Conservation (phyloP, 1,140 invertebrate species). For the Euborellia annulipes region DNA sequence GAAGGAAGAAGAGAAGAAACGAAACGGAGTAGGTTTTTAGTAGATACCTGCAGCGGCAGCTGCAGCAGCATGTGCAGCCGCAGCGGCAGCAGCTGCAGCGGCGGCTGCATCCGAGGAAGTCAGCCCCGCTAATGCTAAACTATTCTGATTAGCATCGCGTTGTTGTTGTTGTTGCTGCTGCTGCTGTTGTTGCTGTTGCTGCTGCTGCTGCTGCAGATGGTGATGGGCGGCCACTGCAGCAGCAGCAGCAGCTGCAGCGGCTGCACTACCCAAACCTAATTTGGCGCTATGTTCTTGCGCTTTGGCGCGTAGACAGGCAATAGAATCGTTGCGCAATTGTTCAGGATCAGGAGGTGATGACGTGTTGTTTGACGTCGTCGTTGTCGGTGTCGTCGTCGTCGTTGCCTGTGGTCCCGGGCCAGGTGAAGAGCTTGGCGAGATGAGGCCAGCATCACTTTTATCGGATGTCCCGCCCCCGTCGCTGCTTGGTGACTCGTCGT, state of each 20-base stretch:
- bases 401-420: no score
- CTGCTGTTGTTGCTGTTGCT: no score
- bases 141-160: slow-evolving; percentile 15
- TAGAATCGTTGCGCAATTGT: no score
- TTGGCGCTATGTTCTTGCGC: slow-evolving; percentile 42
- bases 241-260: slow-evolving; percentile 25
- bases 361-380: slow-evolving; percentile 50
- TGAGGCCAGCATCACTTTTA: slow-evolving; percentile 38
- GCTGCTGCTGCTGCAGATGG: not conserved
- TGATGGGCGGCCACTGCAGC: slow-evolving; percentile 12
- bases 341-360: slow-evolving; percentile 33
- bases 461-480: slow-evolving; percentile 7
- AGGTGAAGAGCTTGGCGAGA: slow-evolving; percentile 24
- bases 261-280: slow-evolving; percentile 34
- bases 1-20: no score
- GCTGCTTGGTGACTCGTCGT: slow-evolving; percentile 11
- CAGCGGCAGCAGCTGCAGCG: not conserved
- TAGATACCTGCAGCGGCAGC: no score
- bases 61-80: no score
- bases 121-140: slow-evolving; percentile 4
- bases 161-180: not conserved
- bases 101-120: slow-evolving; percentile 6
- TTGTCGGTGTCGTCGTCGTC: slow-evolving; percentile 12
- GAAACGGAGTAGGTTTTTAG: no score
- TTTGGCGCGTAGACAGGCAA: no score